These are phyloP conservation scores for Amblyjoppa fuscipennis DNA, from an alignment of 2,888 invertebrate genomes.

Conservation along the genomic window DNA sequence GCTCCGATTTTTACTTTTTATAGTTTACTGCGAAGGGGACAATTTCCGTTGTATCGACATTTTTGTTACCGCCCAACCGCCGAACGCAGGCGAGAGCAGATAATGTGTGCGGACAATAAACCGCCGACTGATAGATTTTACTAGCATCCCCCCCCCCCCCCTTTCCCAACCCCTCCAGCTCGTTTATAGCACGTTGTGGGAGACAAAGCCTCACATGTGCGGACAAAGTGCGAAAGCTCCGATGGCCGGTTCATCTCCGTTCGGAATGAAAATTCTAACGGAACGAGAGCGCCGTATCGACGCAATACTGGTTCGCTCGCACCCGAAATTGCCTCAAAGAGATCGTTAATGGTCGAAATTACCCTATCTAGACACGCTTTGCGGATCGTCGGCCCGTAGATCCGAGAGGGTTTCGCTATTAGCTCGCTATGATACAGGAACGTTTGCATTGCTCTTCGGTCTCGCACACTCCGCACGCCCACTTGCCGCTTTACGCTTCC, in stretches of 20 bases:
- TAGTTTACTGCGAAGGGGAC: neutral
- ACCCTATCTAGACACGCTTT: constrained; percentile 35
- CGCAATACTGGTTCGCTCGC: constrained; percentile 20
- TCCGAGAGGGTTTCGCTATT: constrained; percentile 38
- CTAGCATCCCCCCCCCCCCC: neutral
- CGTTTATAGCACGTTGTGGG: neutral
- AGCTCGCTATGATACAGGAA: constrained; percentile 40
- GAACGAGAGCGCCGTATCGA: neutral
- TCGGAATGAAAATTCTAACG: constrained; percentile 45
- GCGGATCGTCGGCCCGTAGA: neutral
- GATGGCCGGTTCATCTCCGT: neutral
- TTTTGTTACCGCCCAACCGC: too few relatives aligned
- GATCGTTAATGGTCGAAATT: constrained; percentile 65
- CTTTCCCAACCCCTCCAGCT: neutral
- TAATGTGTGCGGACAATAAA: neutral
- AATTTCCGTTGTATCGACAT: neutral
- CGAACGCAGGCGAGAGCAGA: too few relatives aligned
- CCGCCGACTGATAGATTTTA: neutral
- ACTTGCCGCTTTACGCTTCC: neutral
- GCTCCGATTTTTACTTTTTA: neutral
- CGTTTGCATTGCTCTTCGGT: constrained; percentile 48
- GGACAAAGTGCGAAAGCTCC: constrained; percentile 7
- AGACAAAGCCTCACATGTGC: neutral
- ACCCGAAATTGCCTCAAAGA: constrained; percentile 67
- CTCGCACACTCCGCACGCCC: constrained; percentile 38